These are phyloP conservation scores for Rhyacophila evoluta DNA, from an alignment of 2,888 invertebrate species.

Conservation along the genomic window DNA sequence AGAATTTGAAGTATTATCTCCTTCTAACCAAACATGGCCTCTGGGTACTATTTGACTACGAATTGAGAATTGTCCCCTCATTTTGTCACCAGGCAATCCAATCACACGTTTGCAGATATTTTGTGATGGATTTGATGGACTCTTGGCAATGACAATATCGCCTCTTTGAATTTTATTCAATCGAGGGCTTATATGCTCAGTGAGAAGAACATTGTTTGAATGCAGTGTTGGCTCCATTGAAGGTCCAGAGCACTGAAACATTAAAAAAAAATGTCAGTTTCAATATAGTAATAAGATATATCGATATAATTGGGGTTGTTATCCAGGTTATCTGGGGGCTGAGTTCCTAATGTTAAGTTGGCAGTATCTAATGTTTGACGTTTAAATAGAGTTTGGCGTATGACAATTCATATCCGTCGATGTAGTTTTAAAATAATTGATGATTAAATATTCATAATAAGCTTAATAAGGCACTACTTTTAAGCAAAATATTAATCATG, in stretches of 20 bases:
- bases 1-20: conserved; percentile 88
- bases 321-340: too few relatives aligned
- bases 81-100: conserved; percentile 81
- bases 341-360: too few relatives aligned
- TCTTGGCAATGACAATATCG: conserved; percentile 87
- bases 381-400: too few relatives aligned
- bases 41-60: conserved; percentile 76
- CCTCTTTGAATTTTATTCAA: conserved; percentile 76
- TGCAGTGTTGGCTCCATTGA: conserved; percentile 94
- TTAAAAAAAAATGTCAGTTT: too few relatives aligned
- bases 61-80: conserved; percentile 64
- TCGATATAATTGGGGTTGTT: too few relatives aligned
- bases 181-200: conserved; percentile 82
- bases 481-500: too few relatives aligned
- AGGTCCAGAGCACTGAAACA: conserved; percentile 85
- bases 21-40: conserved; percentile 93
- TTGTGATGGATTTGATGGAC: conserved; percentile 83
- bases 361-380: too few relatives aligned
- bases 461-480: too few relatives aligned
- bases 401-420: too few relatives aligned
- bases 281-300: too few relatives aligned
- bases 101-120: conserved; percentile 88
- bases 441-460: too few relatives aligned
- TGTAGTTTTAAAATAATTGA: too few relatives aligned
- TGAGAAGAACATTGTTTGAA: conserved; percentile 83